Evolutionary conservation across 1,140 invertebrate species (phyloP), one percentile per base, ranked within the genome.

Genomic region (Platorchestia sp.): DNA sequence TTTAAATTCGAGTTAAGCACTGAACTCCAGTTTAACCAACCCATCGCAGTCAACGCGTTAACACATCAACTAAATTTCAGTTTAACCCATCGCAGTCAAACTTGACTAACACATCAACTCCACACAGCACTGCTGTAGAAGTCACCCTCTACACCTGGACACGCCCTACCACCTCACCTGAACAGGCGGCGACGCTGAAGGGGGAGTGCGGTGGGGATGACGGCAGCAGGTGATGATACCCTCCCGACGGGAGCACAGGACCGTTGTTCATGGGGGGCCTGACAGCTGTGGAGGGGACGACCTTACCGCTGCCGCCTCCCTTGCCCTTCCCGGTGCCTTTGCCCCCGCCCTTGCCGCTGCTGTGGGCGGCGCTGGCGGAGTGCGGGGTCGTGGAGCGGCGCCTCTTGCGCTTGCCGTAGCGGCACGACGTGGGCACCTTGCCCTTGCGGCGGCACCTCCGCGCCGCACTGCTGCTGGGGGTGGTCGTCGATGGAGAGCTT

Each of bases 351-450:
- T 47, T 47, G 44, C 89, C 89, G 43, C 89, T 45, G 36, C 91
- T 36, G 43, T 47, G 41, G 44, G 41, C 5, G 36, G 45, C 43
- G 10, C 10, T 14, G 45, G 45, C 0, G 19, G 44, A 10, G 45
- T 93, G 45, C 0, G 91, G 91, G 41, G 91, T 93, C 6, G 45
- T 93, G 44, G 91, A 93, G 14, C 91, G 44, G 45, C 91, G 91
- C 22, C 91, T 42, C 91, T 93, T 93, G 91, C 91, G 91, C 45
- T 93, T 93, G 45, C 89, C 89, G 42, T 91, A 91, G 89, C 91
- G 91, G 36, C 6, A 93, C 7, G 91, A 47, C 91, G 91, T n/a
- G 10, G 45, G 91, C 19, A 6, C 91, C 45, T 93, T 93, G 91
- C 91, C 91, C 19, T 40, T 44, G 0, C 91, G 44, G 7, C 91